phyloP scores from a whole-genome alignment of 2,797 vertebrate genomes.

The Lepus townsendii region DNA sequence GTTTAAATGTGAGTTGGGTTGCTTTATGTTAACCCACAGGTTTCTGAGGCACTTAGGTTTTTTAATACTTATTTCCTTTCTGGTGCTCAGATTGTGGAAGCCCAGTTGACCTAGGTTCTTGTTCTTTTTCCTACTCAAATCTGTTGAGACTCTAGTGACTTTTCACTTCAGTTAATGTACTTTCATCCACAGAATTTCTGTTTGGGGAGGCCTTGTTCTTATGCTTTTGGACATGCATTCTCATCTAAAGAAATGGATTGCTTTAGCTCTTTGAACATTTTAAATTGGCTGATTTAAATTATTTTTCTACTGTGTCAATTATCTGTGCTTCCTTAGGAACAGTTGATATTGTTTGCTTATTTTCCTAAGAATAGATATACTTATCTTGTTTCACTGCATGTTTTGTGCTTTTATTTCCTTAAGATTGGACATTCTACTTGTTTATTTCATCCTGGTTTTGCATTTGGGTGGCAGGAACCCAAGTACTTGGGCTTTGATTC shows the following conservation, averaged over 20 bases:
- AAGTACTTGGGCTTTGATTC: no score
- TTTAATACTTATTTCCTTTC: not conserved
- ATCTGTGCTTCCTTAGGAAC: not conserved
- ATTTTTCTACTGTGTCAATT: not conserved
- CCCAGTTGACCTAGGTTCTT: not conserved
- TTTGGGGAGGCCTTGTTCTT: not conserved
- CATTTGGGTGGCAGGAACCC: no score
- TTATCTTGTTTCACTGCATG: constrained; percentile 22
- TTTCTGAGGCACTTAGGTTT: constrained; percentile 6
- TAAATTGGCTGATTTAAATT: not conserved
- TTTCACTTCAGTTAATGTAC: constrained; percentile 10
- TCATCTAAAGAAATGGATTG: not conserved
- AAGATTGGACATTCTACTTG: not conserved
- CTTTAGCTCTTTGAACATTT: constrained; percentile 40
- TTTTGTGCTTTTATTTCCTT: not conserved
- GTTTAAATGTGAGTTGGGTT: not conserved
- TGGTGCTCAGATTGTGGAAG: not conserved
- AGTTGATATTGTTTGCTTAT: not conserved
- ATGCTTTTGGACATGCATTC: not conserved
- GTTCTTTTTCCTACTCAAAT: not conserved
- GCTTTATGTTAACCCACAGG: not conserved
- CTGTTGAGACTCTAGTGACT: not conserved
- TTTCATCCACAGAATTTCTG: not conserved
- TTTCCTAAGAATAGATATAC: not conserved
- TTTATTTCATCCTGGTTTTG: no score